phyloP scores from a whole-genome alignment of 2,113 vertebrate genomes.

The Rhipidura dahli region DNA sequence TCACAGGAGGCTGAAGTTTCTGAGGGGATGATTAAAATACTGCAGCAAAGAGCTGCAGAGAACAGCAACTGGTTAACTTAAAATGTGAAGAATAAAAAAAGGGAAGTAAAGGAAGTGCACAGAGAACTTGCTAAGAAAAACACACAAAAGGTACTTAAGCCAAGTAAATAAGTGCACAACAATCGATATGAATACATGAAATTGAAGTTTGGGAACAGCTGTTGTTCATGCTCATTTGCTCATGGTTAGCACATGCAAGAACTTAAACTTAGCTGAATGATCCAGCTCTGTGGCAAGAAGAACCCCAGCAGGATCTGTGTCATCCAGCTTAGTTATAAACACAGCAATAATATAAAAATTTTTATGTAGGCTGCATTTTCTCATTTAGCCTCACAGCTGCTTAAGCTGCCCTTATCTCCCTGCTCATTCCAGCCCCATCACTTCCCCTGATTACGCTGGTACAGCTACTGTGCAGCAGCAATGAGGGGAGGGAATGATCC shows the following conservation, averaged over 20 bases:
- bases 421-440: background rate
- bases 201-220: background rate
- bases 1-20: background rate
- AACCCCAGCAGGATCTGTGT: background rate
- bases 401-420: background rate
- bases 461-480: background rate
- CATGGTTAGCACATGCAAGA: background rate
- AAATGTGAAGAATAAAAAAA: background rate
- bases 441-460: background rate
- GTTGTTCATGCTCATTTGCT: background rate
- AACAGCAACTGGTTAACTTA: rapidly evolving
- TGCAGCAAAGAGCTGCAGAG: background rate
- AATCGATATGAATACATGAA: background rate
- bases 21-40: background rate
- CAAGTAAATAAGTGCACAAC: background rate
- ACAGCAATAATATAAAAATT: background rate
- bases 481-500: background rate
- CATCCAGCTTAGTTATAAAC: background rate
- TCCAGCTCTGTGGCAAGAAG: background rate
- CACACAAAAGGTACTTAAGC: background rate
- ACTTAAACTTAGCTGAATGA: background rate
- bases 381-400: background rate
- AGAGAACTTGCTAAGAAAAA: background rate
- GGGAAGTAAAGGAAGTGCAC: background rate
- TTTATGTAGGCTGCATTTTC: background rate